These are phyloP conservation scores for Pseudobourletiella spinata DNA, from an alignment of 1,140 invertebrate genomes.

Conservation along the genomic window DNA sequence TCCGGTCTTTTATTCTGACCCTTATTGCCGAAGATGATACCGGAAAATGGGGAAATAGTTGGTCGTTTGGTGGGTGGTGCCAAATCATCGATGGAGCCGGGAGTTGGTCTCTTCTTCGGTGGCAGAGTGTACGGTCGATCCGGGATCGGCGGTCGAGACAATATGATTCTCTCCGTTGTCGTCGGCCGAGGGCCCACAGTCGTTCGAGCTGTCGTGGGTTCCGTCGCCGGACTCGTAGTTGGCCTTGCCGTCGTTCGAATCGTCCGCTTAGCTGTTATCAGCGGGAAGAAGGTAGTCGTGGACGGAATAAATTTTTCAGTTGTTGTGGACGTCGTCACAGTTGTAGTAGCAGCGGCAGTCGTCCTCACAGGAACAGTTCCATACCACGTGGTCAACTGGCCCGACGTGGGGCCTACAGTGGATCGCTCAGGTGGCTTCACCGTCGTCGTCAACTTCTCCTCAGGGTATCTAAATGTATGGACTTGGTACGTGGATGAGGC, in stretches of 20 bases:
- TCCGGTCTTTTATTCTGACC: constrained; percentile 36
- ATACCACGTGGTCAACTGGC: constrained; percentile 18
- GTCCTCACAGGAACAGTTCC: constrained; percentile 3
- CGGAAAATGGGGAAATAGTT: not conserved
- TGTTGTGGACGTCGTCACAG: constrained; percentile 46
- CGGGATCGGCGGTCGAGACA: not conserved
- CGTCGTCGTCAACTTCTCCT: not conserved
- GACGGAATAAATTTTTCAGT: not conserved
- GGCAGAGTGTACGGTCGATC: constrained; percentile 39
- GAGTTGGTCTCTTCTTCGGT: constrained; percentile 42
- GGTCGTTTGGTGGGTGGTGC: not conserved
- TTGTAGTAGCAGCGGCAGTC: constrained; percentile 41
- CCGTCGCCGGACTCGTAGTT: constrained; percentile 3
- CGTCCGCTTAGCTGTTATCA: constrained; percentile 39
- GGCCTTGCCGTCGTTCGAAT: constrained; percentile 32
- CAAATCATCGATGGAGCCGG: not conserved
- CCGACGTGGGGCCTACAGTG: not conserved
- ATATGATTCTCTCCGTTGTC: constrained; percentile 3
- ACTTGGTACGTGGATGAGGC: constrained; percentile 33
- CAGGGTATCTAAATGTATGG: constrained; percentile 34
- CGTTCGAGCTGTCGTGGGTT: constrained; percentile 7
- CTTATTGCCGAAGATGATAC: not conserved
- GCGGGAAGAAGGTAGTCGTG: constrained; percentile 36
- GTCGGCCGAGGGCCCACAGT: not conserved
- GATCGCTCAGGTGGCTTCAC: not conserved